Conservation (phyloP, 2,888 invertebrate genomes). For the Maniola hyperantus region DNA sequence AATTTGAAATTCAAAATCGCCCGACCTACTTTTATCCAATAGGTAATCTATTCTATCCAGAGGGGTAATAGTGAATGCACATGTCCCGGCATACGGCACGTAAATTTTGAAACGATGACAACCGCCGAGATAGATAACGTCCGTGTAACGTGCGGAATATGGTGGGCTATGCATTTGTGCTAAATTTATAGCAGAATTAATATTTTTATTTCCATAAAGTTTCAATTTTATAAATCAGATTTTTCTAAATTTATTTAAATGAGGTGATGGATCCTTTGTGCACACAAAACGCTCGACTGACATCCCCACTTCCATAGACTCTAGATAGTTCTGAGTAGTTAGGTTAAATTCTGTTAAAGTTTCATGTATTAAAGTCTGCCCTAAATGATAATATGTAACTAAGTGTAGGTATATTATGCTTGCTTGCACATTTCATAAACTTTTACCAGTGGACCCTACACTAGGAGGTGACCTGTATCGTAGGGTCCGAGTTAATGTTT, state of each 20-base stretch:
- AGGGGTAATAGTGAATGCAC: slow-evolving; percentile 35
- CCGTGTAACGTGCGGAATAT: slow-evolving; percentile 21
- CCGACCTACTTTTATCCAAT: not conserved
- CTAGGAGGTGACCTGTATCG: no score
- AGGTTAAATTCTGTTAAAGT: no score
- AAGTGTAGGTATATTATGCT: no score
- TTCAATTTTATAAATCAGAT: not conserved
- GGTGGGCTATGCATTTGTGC: not conserved
- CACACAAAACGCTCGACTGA: no score
- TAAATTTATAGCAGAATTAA: slow-evolving; percentile 3
- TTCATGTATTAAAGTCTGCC: no score
- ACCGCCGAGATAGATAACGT: slow-evolving; percentile 12
- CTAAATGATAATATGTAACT: no score
- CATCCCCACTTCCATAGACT: no score
- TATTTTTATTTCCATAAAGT: not conserved
- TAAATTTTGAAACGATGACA: slow-evolving; percentile 23
- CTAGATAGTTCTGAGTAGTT: no score
- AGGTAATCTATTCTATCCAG: slow-evolving; percentile 16
- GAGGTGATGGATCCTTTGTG: no score
- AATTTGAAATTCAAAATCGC: slow-evolving; percentile 29
- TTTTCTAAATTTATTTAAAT: not conserved
- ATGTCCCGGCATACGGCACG: slow-evolving; percentile 27
- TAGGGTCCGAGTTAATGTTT: no score
- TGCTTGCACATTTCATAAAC: no score
- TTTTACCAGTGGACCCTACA: no score